Evolutionary conservation across 2,113 vertebrate species (phyloP).

Genomic region (Boleophthalmus pectinirostris): DNA sequence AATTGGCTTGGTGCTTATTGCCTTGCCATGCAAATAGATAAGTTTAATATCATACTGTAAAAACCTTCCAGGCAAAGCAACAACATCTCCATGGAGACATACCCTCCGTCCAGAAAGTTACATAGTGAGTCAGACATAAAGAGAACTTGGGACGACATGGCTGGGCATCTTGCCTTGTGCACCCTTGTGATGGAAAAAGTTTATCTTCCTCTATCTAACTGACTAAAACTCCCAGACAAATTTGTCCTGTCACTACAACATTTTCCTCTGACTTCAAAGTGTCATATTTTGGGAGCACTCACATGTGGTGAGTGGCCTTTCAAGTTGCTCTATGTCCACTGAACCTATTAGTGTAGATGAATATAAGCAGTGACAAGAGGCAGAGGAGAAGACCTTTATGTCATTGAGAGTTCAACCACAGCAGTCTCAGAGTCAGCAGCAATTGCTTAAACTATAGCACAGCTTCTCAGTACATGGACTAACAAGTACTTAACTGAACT

Average conservation of each 20-base stretch:
- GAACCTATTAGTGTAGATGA: constrained; percentile 46
- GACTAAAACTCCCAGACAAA: neutral
- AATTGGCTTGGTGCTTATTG: no score
- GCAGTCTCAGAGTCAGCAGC: constrained; percentile 29
- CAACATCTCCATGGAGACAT: no score
- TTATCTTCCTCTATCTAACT: neutral
- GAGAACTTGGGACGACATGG: neutral
- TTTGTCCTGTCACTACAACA: neutral
- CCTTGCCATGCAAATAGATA: no score
- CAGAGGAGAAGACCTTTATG: constrained; percentile 41
- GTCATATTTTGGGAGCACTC: constrained; percentile 34
- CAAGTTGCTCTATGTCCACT: constrained; percentile 32
- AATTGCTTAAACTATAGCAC: constrained; percentile 4
- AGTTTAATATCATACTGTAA: no score
- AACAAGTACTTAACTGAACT: neutral
- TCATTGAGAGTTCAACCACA: constrained; percentile 25
- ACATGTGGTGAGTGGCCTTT: constrained; percentile 37
- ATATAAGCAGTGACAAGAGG: constrained; percentile 51
- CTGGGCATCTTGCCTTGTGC: neutral
- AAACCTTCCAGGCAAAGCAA: no score
- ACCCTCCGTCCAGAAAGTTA: no score
- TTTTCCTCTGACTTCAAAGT: constrained; percentile 46
- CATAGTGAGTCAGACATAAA: neutral
- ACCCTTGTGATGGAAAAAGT: neutral
- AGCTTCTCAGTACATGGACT: neutral